A percentile compares a stretch with the other conserved stretches of the same genome.
Conservation (phyloP, 2,888 invertebrate species). For the Amphipoea oculea region DNA sequence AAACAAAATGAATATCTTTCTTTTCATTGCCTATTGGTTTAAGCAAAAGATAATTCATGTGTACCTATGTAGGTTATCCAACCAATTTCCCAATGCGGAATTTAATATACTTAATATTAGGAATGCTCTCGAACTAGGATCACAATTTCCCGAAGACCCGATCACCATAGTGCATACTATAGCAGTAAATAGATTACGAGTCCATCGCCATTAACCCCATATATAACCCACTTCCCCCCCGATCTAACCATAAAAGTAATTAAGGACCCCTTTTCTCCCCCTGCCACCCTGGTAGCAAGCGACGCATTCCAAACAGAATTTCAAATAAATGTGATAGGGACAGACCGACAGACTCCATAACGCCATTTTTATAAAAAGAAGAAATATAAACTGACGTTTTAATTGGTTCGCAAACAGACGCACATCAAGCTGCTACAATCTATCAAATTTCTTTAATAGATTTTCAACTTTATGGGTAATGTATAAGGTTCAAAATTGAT, state of each 20-base stretch:
- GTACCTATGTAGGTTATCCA: background rate
- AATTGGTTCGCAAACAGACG: background rate
- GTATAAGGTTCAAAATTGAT: too few species aligned
- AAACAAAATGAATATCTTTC: background rate
- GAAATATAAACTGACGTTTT: background rate
- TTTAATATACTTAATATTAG: background rate
- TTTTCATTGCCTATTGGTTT: background rate
- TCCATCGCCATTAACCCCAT: slow-evolving; percentile 46
- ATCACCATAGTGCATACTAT: slow-evolving; percentile 6
- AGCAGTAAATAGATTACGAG: slow-evolving; percentile 49
- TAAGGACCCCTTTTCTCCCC: slow-evolving; percentile 34
- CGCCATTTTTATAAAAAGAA: slow-evolving; percentile 11
- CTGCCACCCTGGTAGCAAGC: slow-evolving; percentile 48
- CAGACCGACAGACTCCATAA: background rate
- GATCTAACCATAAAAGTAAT: slow-evolving; percentile 54
- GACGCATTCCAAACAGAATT: slow-evolving; percentile 40
- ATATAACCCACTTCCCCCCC: slow-evolving; percentile 42
- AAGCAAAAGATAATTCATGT: background rate
- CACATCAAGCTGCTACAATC: too few species aligned
- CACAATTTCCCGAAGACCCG: background rate
- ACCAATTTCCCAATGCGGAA: background rate
- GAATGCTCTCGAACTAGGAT: background rate
- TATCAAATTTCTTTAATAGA: too few species aligned
- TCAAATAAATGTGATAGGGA: slow-evolving; percentile 30
- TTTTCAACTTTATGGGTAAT: too few species aligned